Percentiles rank a stretch among this genome's conserved stretches.
These are phyloP conservation scores for Sebastes baramenuke DNA, from an alignment of 2,797 vertebrate species.

Conservation along the genomic window DNA sequence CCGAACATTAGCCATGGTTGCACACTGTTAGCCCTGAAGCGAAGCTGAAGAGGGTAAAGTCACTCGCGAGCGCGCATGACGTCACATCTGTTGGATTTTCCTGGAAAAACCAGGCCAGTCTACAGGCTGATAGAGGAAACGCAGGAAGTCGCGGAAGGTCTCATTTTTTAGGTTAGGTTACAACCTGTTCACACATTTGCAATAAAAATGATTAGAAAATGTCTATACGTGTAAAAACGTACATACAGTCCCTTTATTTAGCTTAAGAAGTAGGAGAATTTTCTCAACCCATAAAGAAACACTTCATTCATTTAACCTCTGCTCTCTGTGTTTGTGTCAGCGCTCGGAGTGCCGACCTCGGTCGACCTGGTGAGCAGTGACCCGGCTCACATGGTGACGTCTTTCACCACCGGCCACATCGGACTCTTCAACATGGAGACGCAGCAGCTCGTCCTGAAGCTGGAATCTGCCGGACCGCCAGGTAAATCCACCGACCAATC, in stretches of 20 bases:
- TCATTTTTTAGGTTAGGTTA: no score
- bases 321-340: slow-evolving; percentile 66
- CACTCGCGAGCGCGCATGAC: no score
- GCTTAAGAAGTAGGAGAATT: not conserved
- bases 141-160: no score
- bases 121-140: no score
- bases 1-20: no score
- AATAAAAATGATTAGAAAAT: no score
- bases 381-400: slow-evolving; percentile 90
- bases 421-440: slow-evolving; percentile 97
- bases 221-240: no score
- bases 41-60: no score
- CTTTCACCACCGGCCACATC: slow-evolving; percentile 90
- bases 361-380: slow-evolving; percentile 94
- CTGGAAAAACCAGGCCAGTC: no score
- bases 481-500: slow-evolving; percentile 34
- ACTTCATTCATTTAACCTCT: not conserved
- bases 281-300: not conserved
- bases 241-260: not conserved
- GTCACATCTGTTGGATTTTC: no score
- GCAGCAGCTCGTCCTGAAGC: slow-evolving; percentile 88
- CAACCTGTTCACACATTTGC: no score
- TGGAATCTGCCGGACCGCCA: slow-evolving; percentile 85
- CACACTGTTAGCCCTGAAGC: no score
- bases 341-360: slow-evolving; percentile 91